phyloP scores from a whole-genome alignment of 2,113 vertebrate genomes.

The Acinonyx jubatus region DNA sequence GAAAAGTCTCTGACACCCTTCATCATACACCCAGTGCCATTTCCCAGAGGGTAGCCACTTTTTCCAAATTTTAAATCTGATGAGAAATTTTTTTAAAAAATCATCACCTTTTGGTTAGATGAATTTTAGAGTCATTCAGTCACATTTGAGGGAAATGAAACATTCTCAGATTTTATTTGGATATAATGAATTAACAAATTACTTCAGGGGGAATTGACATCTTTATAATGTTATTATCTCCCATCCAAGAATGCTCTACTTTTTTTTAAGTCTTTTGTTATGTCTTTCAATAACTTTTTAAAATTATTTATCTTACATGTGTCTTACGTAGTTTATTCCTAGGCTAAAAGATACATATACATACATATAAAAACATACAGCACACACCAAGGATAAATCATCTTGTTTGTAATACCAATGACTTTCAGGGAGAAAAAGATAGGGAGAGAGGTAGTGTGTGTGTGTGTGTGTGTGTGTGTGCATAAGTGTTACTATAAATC shows the following conservation, averaged over 20 bases:
- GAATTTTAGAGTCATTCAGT: background rate
- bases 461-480: background rate
- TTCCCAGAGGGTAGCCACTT: background rate
- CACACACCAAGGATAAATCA: background rate
- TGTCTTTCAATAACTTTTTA: background rate
- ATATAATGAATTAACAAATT: background rate
- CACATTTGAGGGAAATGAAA: background rate
- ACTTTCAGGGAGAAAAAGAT: background rate
- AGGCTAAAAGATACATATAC: background rate
- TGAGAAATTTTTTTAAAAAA: background rate
- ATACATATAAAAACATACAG: background rate
- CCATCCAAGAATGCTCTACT: background rate
- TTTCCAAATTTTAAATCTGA: background rate
- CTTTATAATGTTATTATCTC: background rate
- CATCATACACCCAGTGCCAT: background rate
- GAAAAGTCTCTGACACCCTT: background rate
- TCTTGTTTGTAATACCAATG: background rate
- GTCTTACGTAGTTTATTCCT: background rate
- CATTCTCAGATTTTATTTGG: background rate
- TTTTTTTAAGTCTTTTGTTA: background rate
- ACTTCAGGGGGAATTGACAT: background rate
- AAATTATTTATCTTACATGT: background rate
- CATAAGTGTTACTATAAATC: background rate
- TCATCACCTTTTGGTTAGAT: background rate
- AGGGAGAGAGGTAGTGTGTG: background rate